Conservation (phyloP, 1,140 invertebrate genomes). For the Eueides isabella region DNA sequence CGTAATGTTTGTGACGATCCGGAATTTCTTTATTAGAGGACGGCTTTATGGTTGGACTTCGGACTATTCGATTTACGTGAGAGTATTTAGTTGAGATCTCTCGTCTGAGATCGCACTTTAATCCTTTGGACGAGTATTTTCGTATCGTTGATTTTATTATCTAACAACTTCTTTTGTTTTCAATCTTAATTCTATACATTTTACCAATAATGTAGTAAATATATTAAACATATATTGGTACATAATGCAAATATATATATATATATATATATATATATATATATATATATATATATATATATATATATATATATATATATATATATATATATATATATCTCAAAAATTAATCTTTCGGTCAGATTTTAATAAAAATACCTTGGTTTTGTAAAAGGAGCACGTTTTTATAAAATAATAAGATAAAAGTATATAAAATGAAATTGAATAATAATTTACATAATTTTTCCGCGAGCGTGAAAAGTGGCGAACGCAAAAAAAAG, state of each 20-base stretch:
- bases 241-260: too few relatives aligned
- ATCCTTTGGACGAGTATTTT: background rate
- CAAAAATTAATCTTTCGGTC: too few relatives aligned
- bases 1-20: constrained; percentile 52
- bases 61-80: constrained; percentile 51
- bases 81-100: constrained; percentile 34
- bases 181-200: background rate
- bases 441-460: constrained; percentile 47
- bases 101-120: background rate
- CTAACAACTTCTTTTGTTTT: background rate
- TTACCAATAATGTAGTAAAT: too few relatives aligned
- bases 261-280: too few relatives aligned
- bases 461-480: constrained; percentile 33
- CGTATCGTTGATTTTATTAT: background rate
- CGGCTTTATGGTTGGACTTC: constrained; percentile 51
- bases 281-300: too few relatives aligned
- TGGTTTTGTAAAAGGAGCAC: background rate
- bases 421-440: constrained; percentile 26
- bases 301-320: too few relatives aligned
- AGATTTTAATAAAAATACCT: too few relatives aligned
- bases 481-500: constrained; percentile 32
- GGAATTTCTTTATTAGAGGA: constrained; percentile 76
- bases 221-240: too few relatives aligned
- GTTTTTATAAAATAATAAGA: constrained; percentile 33
- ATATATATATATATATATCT: too few relatives aligned